phyloP scores from a whole-genome alignment of 2,888 invertebrate species.

The Conops quadrifasciatus region DNA sequence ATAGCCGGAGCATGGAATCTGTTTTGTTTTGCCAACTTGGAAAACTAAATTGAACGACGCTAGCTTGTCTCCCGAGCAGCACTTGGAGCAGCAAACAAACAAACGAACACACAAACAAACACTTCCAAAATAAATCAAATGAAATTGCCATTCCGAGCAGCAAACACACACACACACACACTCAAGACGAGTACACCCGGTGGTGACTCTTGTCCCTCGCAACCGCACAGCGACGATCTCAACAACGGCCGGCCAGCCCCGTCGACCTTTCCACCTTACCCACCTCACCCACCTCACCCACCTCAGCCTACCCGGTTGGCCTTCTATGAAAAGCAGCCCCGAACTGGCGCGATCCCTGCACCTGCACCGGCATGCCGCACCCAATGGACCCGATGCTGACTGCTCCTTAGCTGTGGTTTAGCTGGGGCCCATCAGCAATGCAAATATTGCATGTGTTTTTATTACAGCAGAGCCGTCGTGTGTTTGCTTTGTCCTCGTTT shows the following conservation, averaged over 20 bases:
- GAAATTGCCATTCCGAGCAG: constrained; percentile 34
- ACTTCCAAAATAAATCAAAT: constrained; percentile 58
- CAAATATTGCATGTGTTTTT: constrained; percentile 36
- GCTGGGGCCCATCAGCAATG: constrained; percentile 39
- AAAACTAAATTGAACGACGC: constrained; percentile 31
- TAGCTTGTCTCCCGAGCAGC: constrained; percentile 46
- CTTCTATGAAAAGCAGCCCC: too few relatives aligned
- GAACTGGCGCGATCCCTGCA: too few relatives aligned
- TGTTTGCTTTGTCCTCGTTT: constrained; percentile 33
- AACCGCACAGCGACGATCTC: too few relatives aligned
- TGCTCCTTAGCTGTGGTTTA: constrained; percentile 3
- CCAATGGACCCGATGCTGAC: neutral
- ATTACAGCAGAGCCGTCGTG: constrained; percentile 19
- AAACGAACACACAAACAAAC: too few relatives aligned
- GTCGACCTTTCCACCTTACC: neutral
- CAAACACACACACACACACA: too few relatives aligned
- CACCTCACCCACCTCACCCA: neutral
- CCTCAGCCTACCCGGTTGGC: too few relatives aligned
- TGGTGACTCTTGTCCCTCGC: too few relatives aligned
- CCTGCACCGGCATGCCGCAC: neutral
- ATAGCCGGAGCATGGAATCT: constrained; percentile 28
- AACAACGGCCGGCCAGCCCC: too few relatives aligned
- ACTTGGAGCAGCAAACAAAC: constrained; percentile 59
- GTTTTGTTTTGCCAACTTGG: constrained; percentile 31
- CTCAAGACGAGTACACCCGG: neutral